These are phyloP conservation scores for Alsophila aescularia DNA, from an alignment of 2,888 invertebrate species.

Conservation along the genomic window DNA sequence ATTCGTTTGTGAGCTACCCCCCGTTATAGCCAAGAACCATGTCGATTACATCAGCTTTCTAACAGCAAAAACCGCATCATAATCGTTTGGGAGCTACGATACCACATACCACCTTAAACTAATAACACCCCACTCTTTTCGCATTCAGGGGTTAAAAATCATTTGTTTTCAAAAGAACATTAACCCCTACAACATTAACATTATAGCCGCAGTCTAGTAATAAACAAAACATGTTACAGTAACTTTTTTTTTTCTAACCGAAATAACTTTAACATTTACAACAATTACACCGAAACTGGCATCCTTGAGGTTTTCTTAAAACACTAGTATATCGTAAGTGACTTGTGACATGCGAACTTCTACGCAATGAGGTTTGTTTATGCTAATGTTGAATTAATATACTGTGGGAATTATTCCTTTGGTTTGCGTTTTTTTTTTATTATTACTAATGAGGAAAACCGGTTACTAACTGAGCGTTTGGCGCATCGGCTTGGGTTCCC, in stretches of 20 bases:
- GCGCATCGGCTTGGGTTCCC: no score
- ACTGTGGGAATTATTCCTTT: conserved; percentile 26
- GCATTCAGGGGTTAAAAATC: no score
- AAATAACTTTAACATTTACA: conserved; percentile 28
- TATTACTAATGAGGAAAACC: conserved; percentile 22
- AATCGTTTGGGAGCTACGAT: no score
- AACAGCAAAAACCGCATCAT: no score
- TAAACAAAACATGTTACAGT: background rate
- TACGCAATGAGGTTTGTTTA: conserved; percentile 45
- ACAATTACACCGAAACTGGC: conserved; percentile 28
- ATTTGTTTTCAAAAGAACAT: no score
- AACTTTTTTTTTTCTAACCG: conserved; percentile 19
- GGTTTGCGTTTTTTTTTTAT: conserved; percentile 23
- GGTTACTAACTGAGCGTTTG: no score
- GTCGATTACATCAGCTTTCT: no score
- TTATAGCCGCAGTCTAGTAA: background rate
- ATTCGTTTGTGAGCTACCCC: no score
- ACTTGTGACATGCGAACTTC: conserved; percentile 39
- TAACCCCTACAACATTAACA: no score
- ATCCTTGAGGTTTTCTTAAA: conserved; percentile 41
- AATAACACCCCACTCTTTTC: no score
- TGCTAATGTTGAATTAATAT: conserved; percentile 48
- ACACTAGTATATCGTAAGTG: conserved; percentile 27
- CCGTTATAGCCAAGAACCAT: no score
- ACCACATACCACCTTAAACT: no score